Evolutionary conservation across 1,140 invertebrate species (phyloP).

Genomic region (Venturia canescens): DNA sequence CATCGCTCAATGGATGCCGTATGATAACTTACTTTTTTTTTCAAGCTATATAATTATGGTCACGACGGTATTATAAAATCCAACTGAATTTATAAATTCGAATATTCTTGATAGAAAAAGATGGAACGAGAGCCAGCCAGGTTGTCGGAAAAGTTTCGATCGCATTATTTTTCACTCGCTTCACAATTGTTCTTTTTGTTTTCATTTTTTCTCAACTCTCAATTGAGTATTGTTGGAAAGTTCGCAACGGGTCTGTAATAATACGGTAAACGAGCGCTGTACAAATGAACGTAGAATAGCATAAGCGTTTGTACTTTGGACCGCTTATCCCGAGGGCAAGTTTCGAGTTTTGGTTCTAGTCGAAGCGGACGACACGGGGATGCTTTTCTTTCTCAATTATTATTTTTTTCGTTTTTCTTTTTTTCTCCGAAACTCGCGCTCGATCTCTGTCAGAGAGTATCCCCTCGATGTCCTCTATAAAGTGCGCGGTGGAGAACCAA

Average conservation of each 20-base stretch:
- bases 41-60: no score
- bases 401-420: no score
- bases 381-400: slow-evolving; percentile 22
- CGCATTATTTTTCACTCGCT: not conserved
- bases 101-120: not conserved
- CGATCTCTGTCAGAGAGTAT: not conserved
- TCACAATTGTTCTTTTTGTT: not conserved
- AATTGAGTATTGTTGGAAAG: slow-evolving; percentile 14
- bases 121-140: no score
- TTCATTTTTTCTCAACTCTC: slow-evolving; percentile 3
- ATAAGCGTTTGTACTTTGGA: slow-evolving; percentile 18
- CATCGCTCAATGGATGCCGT: no score
- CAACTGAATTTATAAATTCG: no score
- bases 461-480: no score
- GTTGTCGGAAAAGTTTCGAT: not conserved
- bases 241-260: not conserved
- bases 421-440: not conserved
- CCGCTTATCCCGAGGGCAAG: not conserved
- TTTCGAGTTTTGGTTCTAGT: slow-evolving; percentile 23
- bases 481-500: no score
- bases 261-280: not conserved
- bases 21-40: not conserved
- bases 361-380: not conserved
- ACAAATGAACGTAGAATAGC: slow-evolving; percentile 28
- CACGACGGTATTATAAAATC: no score